Evolutionary conservation across 2,797 vertebrate genomes (phyloP).

Genomic region (Telmatherina bonti): DNA sequence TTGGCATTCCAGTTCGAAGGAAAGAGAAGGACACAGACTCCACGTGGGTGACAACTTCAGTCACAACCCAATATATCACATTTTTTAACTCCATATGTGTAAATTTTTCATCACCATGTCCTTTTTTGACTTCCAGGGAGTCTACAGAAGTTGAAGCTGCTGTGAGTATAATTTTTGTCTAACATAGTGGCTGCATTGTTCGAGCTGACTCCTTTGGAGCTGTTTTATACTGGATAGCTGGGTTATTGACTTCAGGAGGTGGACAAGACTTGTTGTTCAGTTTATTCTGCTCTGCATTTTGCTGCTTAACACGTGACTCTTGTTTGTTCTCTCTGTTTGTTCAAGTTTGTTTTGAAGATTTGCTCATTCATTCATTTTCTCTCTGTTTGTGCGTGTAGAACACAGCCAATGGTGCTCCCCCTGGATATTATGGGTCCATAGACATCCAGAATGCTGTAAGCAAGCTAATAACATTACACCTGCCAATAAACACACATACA

Average conservation of each 20-base stretch:
- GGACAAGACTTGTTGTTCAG: slow-evolving; percentile 15
- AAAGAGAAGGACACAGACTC: slow-evolving; percentile 97
- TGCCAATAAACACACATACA: slow-evolving; percentile 15
- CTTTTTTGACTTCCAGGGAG: slow-evolving; percentile 84
- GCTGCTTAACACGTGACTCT: background rate
- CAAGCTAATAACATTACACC: slow-evolving; percentile 28
- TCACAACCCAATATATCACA: background rate
- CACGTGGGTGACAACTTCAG: slow-evolving; percentile 82
- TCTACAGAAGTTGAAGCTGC: slow-evolving; percentile 93
- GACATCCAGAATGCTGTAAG: slow-evolving; percentile 81
- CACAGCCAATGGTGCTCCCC: slow-evolving; percentile 76
- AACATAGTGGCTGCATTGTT: background rate
- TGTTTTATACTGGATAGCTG: background rate
- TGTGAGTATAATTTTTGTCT: slow-evolving; percentile 84
- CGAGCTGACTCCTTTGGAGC: slow-evolving; percentile 4
- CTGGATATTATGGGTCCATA: slow-evolving; percentile 77
- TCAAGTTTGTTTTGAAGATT: slow-evolving; percentile 47
- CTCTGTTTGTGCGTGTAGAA: slow-evolving; percentile 69
- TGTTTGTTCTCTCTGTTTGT: background rate
- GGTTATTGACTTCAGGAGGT: slow-evolving; percentile 39
- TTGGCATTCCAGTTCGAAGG: slow-evolving; percentile 92
- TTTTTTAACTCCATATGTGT: background rate
- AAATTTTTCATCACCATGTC: background rate
- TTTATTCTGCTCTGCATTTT: slow-evolving; percentile 12
- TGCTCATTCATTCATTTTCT: slow-evolving; percentile 51